A percentile compares a stretch with the other conserved stretches of the same genome.
These are phyloP conservation scores for Orthosia gracilis DNA, from an alignment of 2,888 invertebrate genomes.

Conservation along the genomic window DNA sequence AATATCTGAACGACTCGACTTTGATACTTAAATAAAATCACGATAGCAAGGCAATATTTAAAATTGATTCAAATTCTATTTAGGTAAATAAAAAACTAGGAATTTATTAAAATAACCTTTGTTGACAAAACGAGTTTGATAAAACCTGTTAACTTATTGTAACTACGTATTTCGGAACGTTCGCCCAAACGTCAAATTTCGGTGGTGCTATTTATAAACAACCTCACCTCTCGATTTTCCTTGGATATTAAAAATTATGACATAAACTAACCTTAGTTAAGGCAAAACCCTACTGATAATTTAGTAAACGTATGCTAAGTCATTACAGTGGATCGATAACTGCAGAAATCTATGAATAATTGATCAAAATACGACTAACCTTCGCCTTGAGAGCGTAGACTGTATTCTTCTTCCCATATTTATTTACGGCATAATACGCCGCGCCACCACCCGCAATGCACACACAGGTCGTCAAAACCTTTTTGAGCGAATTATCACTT, in stretches of 20 bases:
- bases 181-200: conserved; percentile 72
- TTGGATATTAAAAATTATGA: conserved; percentile 70
- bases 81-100: neutral
- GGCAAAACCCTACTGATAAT: neutral
- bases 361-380: conserved; percentile 77
- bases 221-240: conserved; percentile 68
- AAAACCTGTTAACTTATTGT: neutral
- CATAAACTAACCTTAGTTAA: conserved; percentile 61
- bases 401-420: conserved; percentile 80
- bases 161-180: conserved; percentile 66
- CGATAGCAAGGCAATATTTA: neutral
- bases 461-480: conserved; percentile 83
- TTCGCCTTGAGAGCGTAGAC: conserved; percentile 89
- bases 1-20: neutral
- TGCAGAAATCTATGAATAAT: conserved; percentile 47
- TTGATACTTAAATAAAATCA: neutral
- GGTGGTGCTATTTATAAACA: conserved; percentile 81
- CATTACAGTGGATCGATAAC: conserved; percentile 17
- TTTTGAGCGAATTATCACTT: conserved; percentile 77
- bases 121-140: conserved; percentile 1
- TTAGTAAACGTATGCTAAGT: neutral
- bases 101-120: conserved; percentile 7
- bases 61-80: neutral
- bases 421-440: conserved; percentile 82
- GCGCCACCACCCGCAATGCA: conserved; percentile 86